Conservation (phyloP, 2,888 invertebrate species). For the Macrophya alboannulata region DNA sequence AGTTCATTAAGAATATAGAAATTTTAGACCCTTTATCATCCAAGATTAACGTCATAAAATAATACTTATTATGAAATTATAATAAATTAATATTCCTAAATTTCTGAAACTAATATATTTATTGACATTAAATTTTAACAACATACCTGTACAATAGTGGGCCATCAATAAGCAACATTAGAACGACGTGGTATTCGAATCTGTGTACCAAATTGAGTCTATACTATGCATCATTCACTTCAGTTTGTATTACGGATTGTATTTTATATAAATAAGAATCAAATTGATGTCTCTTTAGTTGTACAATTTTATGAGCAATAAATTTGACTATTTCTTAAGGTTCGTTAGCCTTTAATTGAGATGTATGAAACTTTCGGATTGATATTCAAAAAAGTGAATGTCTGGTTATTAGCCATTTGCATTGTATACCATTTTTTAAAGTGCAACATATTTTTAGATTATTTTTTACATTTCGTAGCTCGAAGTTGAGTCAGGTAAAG, state of each 20-base stretch:
- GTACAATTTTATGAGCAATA: neutral
- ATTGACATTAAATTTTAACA: neutral
- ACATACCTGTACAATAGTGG: constrained; percentile 18
- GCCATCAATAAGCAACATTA: constrained; percentile 34
- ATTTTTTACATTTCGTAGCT: constrained; percentile 8
- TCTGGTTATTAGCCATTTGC: constrained; percentile 12
- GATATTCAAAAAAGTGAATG: neutral
- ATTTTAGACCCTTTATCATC: constrained; percentile 30
- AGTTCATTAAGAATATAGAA: constrained; percentile 16
- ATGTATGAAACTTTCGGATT: neutral
- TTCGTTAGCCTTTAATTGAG: neutral
- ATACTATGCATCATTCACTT: neutral
- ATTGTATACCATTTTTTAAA: constrained; percentile 1
- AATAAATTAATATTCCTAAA: constrained; percentile 15
- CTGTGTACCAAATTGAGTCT: neutral
- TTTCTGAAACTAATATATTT: neutral
- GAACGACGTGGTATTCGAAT: neutral
- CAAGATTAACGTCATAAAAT: constrained; percentile 24
- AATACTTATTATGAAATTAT: constrained; percentile 28
- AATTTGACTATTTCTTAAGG: neutral
- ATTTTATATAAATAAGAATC: neutral
- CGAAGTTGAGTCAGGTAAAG: neutral
- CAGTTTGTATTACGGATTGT: neutral
- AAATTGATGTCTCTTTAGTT: neutral
- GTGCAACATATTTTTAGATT: constrained; percentile 37